Conservation (phyloP, 2,797 vertebrate genomes). For the Pipistrellus pipistrellus region DNA sequence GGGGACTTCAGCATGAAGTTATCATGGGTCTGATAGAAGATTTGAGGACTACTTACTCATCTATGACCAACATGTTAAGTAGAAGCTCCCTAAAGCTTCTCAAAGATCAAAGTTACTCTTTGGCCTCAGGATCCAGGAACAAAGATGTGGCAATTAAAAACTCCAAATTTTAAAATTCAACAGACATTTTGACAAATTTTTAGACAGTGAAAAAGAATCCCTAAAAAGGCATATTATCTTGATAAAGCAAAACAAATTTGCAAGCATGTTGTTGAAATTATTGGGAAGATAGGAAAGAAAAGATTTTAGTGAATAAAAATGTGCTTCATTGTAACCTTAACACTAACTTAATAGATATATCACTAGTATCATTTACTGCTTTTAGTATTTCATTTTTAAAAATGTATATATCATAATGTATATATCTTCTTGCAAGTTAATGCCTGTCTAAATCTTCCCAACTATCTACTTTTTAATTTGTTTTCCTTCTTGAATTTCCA, state of each 20-base stretch:
- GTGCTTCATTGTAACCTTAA: neutral
- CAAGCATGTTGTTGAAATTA: neutral
- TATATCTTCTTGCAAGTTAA: neutral
- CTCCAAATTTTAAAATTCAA: neutral
- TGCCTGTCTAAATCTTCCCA: neutral
- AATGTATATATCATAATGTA: neutral
- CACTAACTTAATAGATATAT: neutral
- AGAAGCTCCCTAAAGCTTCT: neutral
- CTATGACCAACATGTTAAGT: neutral
- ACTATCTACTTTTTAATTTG: neutral
- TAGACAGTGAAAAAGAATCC: neutral
- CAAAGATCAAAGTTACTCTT: neutral
- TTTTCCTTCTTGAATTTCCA: neutral
- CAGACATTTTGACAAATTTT: neutral
- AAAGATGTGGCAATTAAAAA: neutral
- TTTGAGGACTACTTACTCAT: neutral
- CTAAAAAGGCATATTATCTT: neutral
- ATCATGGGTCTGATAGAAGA: neutral
- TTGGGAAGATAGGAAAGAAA: neutral
- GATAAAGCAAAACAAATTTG: neutral
- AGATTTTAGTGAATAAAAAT: neutral
- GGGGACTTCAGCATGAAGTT: neutral
- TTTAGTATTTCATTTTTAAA: conserved; percentile 43
- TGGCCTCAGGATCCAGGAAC: neutral
- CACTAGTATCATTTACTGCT: neutral